Conservation (phyloP, 2,888 invertebrate species). For the Arenicola marina region DNA sequence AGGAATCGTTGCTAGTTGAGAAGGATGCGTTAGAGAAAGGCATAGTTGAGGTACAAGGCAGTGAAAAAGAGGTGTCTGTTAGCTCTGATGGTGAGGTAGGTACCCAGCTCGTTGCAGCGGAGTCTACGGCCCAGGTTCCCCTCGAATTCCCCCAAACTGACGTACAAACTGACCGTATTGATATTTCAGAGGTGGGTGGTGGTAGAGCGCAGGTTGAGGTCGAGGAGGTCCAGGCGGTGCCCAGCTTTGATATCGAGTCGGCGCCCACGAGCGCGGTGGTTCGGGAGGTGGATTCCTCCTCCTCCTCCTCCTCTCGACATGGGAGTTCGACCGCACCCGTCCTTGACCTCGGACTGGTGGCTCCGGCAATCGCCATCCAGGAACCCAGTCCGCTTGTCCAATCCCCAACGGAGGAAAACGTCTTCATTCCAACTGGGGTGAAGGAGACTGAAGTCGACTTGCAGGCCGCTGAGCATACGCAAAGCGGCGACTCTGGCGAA, state of each 20-base stretch:
- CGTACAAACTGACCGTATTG: too few species aligned
- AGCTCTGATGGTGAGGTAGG: background rate
- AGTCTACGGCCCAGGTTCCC: background rate
- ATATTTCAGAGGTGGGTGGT: too few species aligned
- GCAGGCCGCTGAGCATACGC: background rate
- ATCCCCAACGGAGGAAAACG: conserved; percentile 28
- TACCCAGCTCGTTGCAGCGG: background rate
- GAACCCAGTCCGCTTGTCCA: conserved; percentile 34
- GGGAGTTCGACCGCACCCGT: too few species aligned
- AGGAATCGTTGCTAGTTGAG: background rate
- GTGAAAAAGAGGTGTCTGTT: background rate
- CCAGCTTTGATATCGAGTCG: too few species aligned
- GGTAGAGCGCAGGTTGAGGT: too few species aligned
- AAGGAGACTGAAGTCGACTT: background rate
- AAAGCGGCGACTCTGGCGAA: background rate
- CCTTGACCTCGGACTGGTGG: conserved; percentile 3
- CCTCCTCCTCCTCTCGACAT: too few species aligned
- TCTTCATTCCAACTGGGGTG: background rate
- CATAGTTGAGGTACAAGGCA: background rate
- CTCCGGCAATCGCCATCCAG: conserved; percentile 31
- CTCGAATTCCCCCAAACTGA: background rate
- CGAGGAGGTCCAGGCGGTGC: too few species aligned
- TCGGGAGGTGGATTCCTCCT: too few species aligned
- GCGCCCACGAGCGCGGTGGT: too few species aligned
- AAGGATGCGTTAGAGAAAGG: background rate